Conservation (phyloP, 2,888 invertebrate genomes). For the Heliconius aoede region DNA sequence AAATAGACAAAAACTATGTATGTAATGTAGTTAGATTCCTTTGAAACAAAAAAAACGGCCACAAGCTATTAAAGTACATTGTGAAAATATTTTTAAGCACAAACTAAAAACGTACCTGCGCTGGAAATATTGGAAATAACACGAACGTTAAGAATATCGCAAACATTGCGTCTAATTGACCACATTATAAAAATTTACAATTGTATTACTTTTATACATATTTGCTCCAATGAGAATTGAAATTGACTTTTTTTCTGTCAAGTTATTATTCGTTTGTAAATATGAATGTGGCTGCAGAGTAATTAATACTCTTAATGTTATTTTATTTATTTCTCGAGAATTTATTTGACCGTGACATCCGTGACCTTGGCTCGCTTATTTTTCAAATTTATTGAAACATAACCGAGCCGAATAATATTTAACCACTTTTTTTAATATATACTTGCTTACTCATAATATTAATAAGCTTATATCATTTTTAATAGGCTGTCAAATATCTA, state of each 20-base stretch:
- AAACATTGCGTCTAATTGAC: background rate
- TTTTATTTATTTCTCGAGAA: background rate
- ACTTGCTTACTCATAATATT: too few species aligned
- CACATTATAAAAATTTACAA: constrained; percentile 6
- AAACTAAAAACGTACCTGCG: constrained; percentile 4
- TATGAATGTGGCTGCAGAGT: background rate
- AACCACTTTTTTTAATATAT: too few species aligned
- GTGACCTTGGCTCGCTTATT: too few species aligned
- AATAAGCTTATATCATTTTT: too few species aligned
- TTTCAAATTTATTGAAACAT: too few species aligned
- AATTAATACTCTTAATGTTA: background rate
- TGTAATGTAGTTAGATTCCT: too few species aligned
- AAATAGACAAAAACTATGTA: too few species aligned
- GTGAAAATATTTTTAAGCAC: background rate
- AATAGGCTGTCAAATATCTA: too few species aligned
- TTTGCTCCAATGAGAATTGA: background rate
- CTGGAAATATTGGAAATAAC: background rate
- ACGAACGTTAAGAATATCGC: background rate
- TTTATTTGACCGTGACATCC: background rate
- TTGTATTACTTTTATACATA: background rate
- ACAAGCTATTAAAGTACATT: background rate
- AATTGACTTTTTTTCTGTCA: constrained; percentile 9
- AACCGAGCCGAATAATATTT: too few species aligned
- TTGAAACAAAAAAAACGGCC: background rate
- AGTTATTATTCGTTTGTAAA: background rate